Evolutionary conservation across 2,113 vertebrate genomes (phyloP).

Genomic region (Paramisgurnus dabryanus): DNA sequence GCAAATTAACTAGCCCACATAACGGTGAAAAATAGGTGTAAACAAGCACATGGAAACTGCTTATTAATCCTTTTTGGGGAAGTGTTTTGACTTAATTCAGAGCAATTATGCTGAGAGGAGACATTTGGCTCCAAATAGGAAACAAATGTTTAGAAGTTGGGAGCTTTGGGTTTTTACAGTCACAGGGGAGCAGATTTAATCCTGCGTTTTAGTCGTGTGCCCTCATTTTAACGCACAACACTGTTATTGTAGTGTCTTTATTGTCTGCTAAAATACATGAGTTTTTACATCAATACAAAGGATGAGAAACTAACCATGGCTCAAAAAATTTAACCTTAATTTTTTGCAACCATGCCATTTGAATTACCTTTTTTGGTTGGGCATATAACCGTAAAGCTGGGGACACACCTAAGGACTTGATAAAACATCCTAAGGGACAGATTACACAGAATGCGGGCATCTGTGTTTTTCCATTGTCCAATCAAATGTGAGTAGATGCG

Average conservation of each 20-base stretch:
- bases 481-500: too few relatives aligned
- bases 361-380: too few relatives aligned
- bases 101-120: conserved; percentile 20
- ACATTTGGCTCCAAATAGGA: conserved; percentile 12
- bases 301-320: too few relatives aligned
- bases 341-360: too few relatives aligned
- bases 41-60: background rate
- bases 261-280: background rate
- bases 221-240: background rate
- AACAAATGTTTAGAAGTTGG: background rate
- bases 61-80: conserved; percentile 2
- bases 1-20: background rate
- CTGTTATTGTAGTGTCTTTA: background rate
- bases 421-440: too few relatives aligned
- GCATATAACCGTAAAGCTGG: too few relatives aligned
- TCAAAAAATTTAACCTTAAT: too few relatives aligned
- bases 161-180: background rate
- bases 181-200: background rate
- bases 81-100: conserved; percentile 14
- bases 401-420: too few relatives aligned
- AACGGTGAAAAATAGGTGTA: background rate
- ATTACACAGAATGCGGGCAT: too few relatives aligned
- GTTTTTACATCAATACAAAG: too few relatives aligned
- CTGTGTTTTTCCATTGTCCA: too few relatives aligned
- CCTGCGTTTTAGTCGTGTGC: background rate